Conservation (phyloP, 2,113 vertebrate genomes). For the Chiloscyllium plagiosum region DNA sequence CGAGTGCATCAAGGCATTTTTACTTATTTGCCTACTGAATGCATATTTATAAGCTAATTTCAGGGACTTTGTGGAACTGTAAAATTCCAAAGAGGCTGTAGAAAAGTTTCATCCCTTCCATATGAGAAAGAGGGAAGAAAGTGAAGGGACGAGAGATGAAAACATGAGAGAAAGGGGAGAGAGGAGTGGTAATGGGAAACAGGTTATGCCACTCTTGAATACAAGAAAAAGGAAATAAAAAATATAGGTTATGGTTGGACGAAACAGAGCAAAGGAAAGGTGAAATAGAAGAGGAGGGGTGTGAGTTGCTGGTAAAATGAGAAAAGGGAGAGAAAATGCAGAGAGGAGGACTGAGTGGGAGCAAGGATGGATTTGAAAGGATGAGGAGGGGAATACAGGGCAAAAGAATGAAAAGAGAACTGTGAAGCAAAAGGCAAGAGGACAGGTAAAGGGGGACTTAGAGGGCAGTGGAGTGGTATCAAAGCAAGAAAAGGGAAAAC, state of each 20-base stretch:
- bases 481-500: neutral
- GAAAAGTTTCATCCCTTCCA: neutral
- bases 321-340: neutral
- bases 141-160: no score
- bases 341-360: neutral
- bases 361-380: neutral
- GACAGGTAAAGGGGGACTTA: neutral
- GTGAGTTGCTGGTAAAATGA: neutral
- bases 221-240: neutral
- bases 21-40: slow-evolving; percentile 6
- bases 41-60: slow-evolving; percentile 23
- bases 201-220: no score
- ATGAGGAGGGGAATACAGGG: neutral
- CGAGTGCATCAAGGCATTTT: neutral
- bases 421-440: neutral
- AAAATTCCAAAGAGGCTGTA: neutral
- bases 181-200: neutral
- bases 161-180: neutral
- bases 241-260: neutral
- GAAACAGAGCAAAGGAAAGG: neutral
- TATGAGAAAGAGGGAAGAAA: neutral
- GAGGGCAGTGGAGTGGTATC: neutral
- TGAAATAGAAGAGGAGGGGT: neutral
- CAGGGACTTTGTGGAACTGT: neutral
- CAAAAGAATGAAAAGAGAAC: neutral